Conservation (phyloP, 2,113 vertebrate species). For the Nerophis ophidion region DNA sequence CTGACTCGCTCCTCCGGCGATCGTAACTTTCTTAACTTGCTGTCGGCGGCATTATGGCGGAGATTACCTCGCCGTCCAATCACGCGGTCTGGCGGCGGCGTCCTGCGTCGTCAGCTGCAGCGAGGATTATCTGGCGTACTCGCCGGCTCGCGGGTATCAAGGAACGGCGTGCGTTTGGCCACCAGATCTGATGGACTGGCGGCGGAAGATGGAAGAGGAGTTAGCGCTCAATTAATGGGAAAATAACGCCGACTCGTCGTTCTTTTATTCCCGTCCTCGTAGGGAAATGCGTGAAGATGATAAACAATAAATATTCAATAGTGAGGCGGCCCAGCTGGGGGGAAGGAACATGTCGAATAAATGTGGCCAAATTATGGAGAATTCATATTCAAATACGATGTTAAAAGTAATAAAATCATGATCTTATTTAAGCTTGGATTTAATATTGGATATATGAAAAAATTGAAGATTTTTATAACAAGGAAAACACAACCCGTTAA, state of each 20-base stretch:
- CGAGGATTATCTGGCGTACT: conserved; percentile 41
- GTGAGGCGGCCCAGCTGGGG: too few relatives aligned
- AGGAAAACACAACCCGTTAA: too few relatives aligned
- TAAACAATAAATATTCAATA: too few relatives aligned
- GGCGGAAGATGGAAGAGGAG: conserved; percentile 26
- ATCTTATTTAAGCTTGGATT: too few relatives aligned
- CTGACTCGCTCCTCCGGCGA: conserved; percentile 45
- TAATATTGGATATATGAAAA: too few relatives aligned
- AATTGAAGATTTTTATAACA: too few relatives aligned
- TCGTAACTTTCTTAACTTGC: conserved; percentile 56
- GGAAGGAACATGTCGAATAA: too few relatives aligned
- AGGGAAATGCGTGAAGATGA: background rate
- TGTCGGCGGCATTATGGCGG: conserved; percentile 56
- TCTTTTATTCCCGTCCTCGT: background rate
- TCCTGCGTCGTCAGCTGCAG: conserved; percentile 51
- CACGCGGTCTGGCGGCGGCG: conserved; percentile 43
- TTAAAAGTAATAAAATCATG: too few relatives aligned
- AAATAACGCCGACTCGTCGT: conserved; percentile 7
- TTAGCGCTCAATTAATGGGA: conserved; percentile 1
- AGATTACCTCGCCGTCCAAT: conserved; percentile 63
- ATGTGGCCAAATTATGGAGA: too few relatives aligned
- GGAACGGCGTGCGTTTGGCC: conserved; percentile 23
- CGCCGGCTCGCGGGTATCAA: conserved; percentile 38
- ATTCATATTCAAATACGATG: too few relatives aligned
- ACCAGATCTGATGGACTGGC: conserved; percentile 21